Evolutionary conservation across 1,140 invertebrate genomes (phyloP).

Genomic region (Ceratosolen solmsi): DNA sequence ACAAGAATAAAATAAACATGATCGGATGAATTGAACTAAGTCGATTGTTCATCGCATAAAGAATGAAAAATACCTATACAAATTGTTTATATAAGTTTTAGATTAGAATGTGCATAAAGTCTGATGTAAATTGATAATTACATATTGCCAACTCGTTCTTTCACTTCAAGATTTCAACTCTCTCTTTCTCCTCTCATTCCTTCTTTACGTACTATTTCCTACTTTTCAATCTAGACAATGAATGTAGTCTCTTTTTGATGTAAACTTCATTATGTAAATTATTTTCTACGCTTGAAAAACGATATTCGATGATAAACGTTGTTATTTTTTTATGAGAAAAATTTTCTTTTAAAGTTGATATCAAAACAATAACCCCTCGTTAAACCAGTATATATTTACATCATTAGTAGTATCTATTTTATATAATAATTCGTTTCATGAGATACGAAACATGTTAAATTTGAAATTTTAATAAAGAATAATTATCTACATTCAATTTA

Average conservation of each 20-base stretch:
- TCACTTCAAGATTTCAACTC: neutral
- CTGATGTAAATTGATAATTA: too few relatives aligned
- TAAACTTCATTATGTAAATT: conserved; percentile 11
- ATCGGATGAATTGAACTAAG: too few relatives aligned
- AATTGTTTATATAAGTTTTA: too few relatives aligned
- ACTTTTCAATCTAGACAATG: neutral
- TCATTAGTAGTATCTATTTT: neutral
- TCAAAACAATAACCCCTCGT: neutral
- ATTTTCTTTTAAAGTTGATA: neutral
- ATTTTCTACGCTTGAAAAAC: neutral
- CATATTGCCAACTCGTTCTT: neutral
- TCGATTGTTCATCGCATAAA: too few relatives aligned
- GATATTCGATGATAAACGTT: neutral
- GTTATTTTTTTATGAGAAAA: conserved; percentile 4
- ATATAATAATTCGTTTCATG: too few relatives aligned
- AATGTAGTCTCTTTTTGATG: neutral
- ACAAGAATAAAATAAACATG: too few relatives aligned
- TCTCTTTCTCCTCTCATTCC: neutral
- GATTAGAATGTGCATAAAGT: too few relatives aligned
- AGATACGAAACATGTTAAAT: too few relatives aligned
- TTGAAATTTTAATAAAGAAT: too few relatives aligned
- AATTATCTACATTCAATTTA: too few relatives aligned
- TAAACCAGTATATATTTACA: neutral
- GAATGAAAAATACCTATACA: too few relatives aligned
- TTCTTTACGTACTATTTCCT: neutral